These are phyloP conservation scores for Lucinisca nassula DNA, from an alignment of 2,888 invertebrate species.

Conservation along the genomic window DNA sequence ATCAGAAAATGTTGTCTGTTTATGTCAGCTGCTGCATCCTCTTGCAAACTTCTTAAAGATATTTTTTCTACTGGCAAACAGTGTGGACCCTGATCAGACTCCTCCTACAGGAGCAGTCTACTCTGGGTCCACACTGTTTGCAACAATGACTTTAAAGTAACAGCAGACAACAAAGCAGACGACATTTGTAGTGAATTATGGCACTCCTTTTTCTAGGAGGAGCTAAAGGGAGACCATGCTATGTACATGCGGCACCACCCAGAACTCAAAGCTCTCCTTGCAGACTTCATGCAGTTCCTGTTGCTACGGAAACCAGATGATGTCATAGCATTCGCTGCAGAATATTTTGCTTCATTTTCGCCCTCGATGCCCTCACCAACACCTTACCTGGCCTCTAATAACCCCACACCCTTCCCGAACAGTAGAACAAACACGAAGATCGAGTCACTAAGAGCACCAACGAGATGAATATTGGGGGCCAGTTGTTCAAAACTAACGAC, in stretches of 20 bases:
- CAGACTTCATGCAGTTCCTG: constrained; percentile 88
- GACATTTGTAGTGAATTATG: too few relatives aligned
- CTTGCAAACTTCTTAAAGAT: too few relatives aligned
- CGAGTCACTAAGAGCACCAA: constrained; percentile 79
- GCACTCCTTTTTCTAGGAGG: constrained; percentile 85
- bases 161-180: too few relatives aligned
- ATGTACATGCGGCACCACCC: constrained; percentile 87
- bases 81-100: too few relatives aligned
- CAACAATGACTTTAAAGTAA: too few relatives aligned
- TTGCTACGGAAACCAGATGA: constrained; percentile 87
- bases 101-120: too few relatives aligned
- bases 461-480: too few relatives aligned
- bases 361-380: constrained; percentile 79
- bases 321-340: constrained; percentile 86
- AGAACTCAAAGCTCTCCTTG: constrained; percentile 86
- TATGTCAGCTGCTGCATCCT: too few relatives aligned
- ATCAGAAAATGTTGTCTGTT: too few relatives aligned
- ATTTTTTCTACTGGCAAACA: too few relatives aligned
- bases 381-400: constrained; percentile 81
- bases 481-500: too few relatives aligned
- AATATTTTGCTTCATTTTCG: constrained; percentile 87
- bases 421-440: constrained; percentile 81
- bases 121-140: too few relatives aligned
- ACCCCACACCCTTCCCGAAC: constrained; percentile 83
- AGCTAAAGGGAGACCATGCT: constrained; percentile 86